Evolutionary conservation across 2,797 vertebrate species (phyloP).

Genomic region (Acropternis orthonyx): DNA sequence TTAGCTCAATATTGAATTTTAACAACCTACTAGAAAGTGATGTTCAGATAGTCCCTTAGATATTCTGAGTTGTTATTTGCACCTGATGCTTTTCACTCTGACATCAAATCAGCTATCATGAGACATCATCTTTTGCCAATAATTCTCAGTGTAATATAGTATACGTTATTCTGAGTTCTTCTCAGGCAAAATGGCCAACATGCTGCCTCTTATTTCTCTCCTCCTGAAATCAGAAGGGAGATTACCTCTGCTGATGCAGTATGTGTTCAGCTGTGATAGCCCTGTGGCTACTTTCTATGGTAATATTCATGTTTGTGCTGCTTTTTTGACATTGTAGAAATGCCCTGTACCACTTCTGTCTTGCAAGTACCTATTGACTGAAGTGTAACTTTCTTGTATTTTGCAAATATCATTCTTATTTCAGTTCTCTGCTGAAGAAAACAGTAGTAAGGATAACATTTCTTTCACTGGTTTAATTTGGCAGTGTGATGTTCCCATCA

Average conservation of each 20-base stretch:
- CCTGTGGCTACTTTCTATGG: background rate
- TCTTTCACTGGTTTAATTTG: background rate
- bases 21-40: background rate
- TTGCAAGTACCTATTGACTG: background rate
- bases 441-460: background rate
- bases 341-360: background rate
- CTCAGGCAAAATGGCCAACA: background rate
- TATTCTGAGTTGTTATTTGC: background rate
- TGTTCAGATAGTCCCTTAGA: background rate
- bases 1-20: background rate
- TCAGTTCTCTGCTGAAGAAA: background rate
- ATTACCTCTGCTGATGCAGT: background rate
- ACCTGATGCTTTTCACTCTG: background rate
- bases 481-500: background rate
- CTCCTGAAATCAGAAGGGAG: background rate
- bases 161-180: background rate
- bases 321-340: background rate
- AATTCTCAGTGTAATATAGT: background rate
- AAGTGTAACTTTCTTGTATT: background rate
- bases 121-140: background rate
- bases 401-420: background rate
- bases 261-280: background rate
- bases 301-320: background rate
- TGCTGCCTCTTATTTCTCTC: background rate
- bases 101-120: background rate